Evolutionary conservation across 2,888 invertebrate genomes (phyloP).

Genomic region (Andricus curvator): DNA sequence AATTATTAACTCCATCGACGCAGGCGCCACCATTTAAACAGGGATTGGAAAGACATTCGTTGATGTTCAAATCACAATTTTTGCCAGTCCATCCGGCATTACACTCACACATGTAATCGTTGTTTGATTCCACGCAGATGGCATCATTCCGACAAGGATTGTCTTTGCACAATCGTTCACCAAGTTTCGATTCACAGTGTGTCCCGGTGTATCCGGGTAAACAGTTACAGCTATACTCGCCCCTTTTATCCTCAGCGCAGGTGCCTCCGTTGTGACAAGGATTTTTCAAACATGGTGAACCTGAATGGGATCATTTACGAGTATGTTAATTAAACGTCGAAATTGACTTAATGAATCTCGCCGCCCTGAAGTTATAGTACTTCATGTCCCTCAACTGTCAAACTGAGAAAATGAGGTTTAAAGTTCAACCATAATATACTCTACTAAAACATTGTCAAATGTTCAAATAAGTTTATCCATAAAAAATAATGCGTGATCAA

Average conservation of each 20-base stretch:
- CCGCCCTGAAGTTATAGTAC: too few species aligned
- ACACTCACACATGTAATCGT: conserved; percentile 79
- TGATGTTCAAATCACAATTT: conserved; percentile 86
- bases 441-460: too few species aligned
- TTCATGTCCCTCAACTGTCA: too few species aligned
- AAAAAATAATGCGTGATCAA: too few species aligned
- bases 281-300: conserved; percentile 84
- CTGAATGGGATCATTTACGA: conserved; percentile 71
- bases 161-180: conserved; percentile 85
- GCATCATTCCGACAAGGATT: conserved; percentile 91
- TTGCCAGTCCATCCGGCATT: conserved; percentile 83
- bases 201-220: conserved; percentile 83
- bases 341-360: not conserved
- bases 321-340: conserved; percentile 17
- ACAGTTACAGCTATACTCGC: conserved; percentile 88
- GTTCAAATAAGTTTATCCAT: too few species aligned
- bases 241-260: conserved; percentile 85
- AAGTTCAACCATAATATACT: too few species aligned
- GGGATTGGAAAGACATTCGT: conserved; percentile 87
- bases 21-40: conserved; percentile 88
- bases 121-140: conserved; percentile 84
- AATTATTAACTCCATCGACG: conserved; percentile 86
- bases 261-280: conserved; percentile 88
- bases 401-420: too few species aligned
- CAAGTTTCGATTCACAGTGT: conserved; percentile 87